These are phyloP conservation scores for Pseudachorutes palmiensis DNA, from an alignment of 1,140 invertebrate species.

Conservation along the genomic window DNA sequence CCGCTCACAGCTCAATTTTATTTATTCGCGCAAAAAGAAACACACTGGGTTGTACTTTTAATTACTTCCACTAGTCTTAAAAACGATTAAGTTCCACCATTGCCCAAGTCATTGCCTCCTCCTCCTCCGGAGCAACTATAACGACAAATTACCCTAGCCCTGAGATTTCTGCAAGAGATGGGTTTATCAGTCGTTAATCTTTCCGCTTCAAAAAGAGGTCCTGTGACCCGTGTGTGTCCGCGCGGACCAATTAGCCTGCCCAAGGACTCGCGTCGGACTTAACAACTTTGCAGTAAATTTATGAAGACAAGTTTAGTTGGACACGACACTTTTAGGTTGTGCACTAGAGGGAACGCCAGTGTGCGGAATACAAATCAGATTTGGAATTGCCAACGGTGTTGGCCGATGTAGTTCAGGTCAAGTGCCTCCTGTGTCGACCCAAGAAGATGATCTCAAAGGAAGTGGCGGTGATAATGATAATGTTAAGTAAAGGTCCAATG, in stretches of 20 bases:
- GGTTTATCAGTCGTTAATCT: not conserved
- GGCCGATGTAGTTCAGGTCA: not conserved
- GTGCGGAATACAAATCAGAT: not conserved
- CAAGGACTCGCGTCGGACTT: constrained; percentile 6
- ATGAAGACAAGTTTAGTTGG: not conserved
- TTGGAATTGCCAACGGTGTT: not conserved
- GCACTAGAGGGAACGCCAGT: not conserved
- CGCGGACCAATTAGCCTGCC: constrained; percentile 8
- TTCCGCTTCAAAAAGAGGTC: not conserved
- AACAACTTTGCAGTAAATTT: constrained; percentile 10
- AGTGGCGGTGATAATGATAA: not conserved
- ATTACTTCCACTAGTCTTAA: not conserved
- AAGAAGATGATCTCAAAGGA: not conserved
- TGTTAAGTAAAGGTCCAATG: constrained; percentile 1
- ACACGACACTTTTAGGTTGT: not conserved
- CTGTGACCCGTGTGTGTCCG: constrained; percentile 10
- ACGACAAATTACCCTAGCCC: too few relatives aligned
- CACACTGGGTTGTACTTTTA: not conserved
- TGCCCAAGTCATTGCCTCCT: not conserved
- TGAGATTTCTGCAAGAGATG: not conserved
- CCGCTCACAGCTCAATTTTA: not conserved
- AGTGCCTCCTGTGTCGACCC: not conserved
- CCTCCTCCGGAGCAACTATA: too few relatives aligned
- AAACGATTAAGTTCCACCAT: not conserved
- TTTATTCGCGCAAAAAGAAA: not conserved